Evolutionary conservation across 2,113 vertebrate species (phyloP).

Genomic region (Cyphomyrus discorhynchus): DNA sequence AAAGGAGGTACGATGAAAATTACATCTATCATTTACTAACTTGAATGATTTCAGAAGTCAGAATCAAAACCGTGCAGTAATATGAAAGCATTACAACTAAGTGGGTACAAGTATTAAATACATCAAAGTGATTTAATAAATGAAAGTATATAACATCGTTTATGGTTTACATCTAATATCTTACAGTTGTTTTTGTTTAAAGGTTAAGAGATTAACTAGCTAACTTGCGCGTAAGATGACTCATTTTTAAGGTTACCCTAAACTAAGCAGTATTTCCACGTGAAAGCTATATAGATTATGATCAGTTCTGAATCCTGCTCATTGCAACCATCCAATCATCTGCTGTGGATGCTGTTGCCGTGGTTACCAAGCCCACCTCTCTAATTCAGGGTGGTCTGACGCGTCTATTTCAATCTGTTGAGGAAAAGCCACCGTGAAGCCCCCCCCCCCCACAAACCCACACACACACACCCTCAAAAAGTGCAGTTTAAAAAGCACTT

Average conservation of each 20-base stretch:
- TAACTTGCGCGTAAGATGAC: not conserved
- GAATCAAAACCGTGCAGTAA: not conserved
- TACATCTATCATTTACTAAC: not conserved
- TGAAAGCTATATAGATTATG: slow-evolving; percentile 4
- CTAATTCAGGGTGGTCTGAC: slow-evolving; percentile 34
- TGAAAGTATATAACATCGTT: not conserved
- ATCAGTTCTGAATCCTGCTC: slow-evolving; percentile 19
- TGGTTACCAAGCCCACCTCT: slow-evolving; percentile 35
- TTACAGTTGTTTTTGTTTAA: not conserved
- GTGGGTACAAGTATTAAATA: not conserved
- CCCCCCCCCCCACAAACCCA: not conserved
- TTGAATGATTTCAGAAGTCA: not conserved
- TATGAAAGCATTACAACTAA: not conserved
- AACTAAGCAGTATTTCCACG: slow-evolving; percentile 13
- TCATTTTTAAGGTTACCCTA: slow-evolving; percentile 1
- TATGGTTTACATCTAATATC: not conserved
- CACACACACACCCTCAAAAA: not conserved
- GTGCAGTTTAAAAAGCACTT: not conserved
- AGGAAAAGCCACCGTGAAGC: not conserved
- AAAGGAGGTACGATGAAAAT: not conserved
- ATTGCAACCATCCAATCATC: slow-evolving; percentile 29
- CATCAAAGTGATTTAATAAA: not conserved
- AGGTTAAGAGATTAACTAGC: not conserved
- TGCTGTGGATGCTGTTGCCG: slow-evolving; percentile 38
- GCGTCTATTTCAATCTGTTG: slow-evolving; percentile 8